These are phyloP conservation scores for Eurypyga helias DNA, from an alignment of 2,113 vertebrate genomes.

Conservation along the genomic window DNA sequence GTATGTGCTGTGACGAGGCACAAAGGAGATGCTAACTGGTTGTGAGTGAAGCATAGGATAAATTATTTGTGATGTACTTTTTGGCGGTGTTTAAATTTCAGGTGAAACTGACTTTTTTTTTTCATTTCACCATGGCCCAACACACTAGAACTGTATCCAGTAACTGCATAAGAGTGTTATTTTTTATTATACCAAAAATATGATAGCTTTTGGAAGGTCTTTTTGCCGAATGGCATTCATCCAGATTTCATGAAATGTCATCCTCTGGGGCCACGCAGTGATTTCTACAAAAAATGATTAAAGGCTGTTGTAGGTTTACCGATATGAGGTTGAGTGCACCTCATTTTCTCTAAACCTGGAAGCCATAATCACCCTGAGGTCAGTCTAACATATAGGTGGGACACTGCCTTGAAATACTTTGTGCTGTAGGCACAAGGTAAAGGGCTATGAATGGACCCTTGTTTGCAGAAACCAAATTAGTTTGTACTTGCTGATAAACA, in stretches of 20 bases:
- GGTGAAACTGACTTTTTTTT: neutral
- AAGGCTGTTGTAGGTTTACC: neutral
- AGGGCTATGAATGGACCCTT: neutral
- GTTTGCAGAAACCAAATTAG: neutral
- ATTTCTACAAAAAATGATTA: neutral
- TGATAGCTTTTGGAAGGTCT: neutral
- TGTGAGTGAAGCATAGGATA: neutral
- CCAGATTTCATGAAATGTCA: neutral
- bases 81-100: slow-evolving; percentile 8
- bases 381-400: neutral
- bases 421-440: neutral
- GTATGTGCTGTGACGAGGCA: neutral
- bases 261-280: neutral
- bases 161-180: neutral
- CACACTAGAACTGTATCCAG: neutral
- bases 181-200: neutral
- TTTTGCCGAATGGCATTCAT: neutral
- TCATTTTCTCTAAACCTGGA: neutral
- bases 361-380: neutral
- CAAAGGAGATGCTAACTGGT: neutral
- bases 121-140: neutral
- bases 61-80: neutral
- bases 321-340: neutral
- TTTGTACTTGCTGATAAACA: neutral
- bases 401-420: neutral